Conservation (phyloP, 2,888 invertebrate species). For the Eupithecia inturbata region DNA sequence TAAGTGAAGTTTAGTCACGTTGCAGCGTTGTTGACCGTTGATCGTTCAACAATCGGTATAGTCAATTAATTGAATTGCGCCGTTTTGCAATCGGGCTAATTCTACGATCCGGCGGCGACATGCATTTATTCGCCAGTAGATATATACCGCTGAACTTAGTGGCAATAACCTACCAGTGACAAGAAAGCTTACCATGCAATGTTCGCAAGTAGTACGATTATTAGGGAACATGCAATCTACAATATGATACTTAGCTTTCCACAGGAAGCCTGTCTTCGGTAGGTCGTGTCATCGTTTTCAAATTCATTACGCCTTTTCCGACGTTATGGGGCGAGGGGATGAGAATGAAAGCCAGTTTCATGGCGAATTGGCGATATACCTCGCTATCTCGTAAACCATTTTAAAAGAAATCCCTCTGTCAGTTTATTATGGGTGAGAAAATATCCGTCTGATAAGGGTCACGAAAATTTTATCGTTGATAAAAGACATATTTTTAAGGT, state of each 20-base stretch:
- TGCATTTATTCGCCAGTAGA: neutral
- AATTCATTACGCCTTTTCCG: constrained; percentile 26
- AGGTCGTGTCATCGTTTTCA: constrained; percentile 20
- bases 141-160: neutral
- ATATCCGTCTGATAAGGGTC: neutral
- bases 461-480: neutral
- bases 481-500: neutral
- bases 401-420: neutral
- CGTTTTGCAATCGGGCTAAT: neutral
- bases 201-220: neutral
- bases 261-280: constrained; percentile 4
- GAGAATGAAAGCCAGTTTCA: constrained; percentile 18
- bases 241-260: neutral
- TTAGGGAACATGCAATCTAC: neutral
- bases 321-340: constrained; percentile 11
- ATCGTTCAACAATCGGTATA: no score
- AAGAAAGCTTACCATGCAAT: neutral
- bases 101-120: neutral
- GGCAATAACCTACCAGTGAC: neutral
- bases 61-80: neutral
- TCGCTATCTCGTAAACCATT: constrained; percentile 7
- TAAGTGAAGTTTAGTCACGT: no score
- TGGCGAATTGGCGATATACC: constrained; percentile 1
- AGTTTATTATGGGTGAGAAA: neutral
- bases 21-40: no score